Evolutionary conservation across 2,888 invertebrate genomes (phyloP).

Genomic region (Horisme vitalbata): DNA sequence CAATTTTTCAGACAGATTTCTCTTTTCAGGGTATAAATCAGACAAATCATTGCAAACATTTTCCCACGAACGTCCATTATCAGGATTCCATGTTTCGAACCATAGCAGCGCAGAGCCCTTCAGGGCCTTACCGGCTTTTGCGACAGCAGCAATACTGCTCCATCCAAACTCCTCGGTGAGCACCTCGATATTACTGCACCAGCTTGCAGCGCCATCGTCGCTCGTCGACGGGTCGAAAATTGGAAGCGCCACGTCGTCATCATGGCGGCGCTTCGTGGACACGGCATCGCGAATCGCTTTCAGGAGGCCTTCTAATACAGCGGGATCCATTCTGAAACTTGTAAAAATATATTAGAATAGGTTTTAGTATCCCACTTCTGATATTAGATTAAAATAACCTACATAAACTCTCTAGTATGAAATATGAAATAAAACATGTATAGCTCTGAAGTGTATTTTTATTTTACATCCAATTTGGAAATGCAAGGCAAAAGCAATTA

Average conservation of each 20-base stretch:
- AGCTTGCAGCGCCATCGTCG: conserved; percentile 1
- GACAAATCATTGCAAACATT: neutral
- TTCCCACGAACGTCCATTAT: neutral
- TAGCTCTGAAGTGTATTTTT: too few relatives aligned
- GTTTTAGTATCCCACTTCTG: too few relatives aligned
- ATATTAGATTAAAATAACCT: too few relatives aligned
- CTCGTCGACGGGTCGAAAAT: conserved; percentile 10
- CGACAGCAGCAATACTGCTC: conserved; percentile 15
- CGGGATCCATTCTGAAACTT: conserved; percentile 18
- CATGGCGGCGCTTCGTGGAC: neutral
- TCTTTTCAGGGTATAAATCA: conserved; percentile 1
- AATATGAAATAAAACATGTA: too few relatives aligned
- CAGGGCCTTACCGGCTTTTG: conserved; percentile 24
- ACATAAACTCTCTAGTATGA: too few relatives aligned
- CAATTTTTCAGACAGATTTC: conserved; percentile 1
- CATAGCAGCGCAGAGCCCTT: conserved; percentile 23
- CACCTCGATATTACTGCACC: conserved; percentile 12
- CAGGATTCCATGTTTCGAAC: conserved; percentile 13
- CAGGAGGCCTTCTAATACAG: conserved; percentile 3
- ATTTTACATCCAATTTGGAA: too few relatives aligned
- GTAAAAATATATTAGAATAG: too few relatives aligned
- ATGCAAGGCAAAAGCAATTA: too few relatives aligned
- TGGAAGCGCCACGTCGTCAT: conserved; percentile 19
- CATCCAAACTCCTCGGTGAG: conserved; percentile 12
- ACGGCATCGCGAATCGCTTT: conserved; percentile 15